Percentiles rank a stretch among this genome's conserved stretches.
Conservation (phyloP, 2,888 invertebrate genomes). For the Zygogramma bicolorata region DNA sequence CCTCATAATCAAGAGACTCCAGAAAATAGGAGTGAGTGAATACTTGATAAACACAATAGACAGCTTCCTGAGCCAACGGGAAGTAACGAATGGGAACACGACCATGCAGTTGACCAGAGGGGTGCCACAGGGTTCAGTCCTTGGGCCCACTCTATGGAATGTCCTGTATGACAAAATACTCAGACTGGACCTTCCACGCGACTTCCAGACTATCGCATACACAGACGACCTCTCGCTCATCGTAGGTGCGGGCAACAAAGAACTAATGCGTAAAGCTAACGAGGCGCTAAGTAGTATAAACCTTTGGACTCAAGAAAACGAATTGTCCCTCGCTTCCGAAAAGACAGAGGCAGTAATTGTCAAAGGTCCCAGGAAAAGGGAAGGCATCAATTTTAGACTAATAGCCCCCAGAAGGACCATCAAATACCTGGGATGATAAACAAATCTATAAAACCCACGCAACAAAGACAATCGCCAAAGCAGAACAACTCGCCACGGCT, state of each 20-base stretch:
- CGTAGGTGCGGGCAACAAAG: not conserved
- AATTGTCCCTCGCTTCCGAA: not conserved
- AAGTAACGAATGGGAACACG: too few relatives aligned
- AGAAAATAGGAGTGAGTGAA: not conserved
- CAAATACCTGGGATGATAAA: slow-evolving; percentile 14
- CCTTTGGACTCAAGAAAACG: not conserved
- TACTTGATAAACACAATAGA: too few relatives aligned
- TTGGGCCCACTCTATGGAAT: too few relatives aligned
- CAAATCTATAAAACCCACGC: not conserved
- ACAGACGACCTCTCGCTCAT: not conserved
- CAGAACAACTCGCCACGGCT: too few relatives aligned
- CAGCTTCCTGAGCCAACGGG: too few relatives aligned
- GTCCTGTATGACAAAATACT: too few relatives aligned
- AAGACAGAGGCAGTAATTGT: not conserved
- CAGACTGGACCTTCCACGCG: too few relatives aligned
- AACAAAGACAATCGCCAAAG: too few relatives aligned
- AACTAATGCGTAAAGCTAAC: not conserved
- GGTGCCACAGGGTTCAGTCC: too few relatives aligned
- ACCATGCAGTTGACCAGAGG: too few relatives aligned
- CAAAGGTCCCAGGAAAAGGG: not conserved
- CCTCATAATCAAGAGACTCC: slow-evolving; percentile 18
- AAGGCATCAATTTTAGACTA: slow-evolving; percentile 1
- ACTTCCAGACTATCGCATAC: too few relatives aligned
- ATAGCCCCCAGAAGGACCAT: not conserved
- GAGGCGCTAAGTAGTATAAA: not conserved